Percentiles rank a stretch among this genome's conserved stretches.
Evolutionary conservation across 2,113 vertebrate genomes (phyloP).

Genomic region (Campylomormyrus tamandua): DNA sequence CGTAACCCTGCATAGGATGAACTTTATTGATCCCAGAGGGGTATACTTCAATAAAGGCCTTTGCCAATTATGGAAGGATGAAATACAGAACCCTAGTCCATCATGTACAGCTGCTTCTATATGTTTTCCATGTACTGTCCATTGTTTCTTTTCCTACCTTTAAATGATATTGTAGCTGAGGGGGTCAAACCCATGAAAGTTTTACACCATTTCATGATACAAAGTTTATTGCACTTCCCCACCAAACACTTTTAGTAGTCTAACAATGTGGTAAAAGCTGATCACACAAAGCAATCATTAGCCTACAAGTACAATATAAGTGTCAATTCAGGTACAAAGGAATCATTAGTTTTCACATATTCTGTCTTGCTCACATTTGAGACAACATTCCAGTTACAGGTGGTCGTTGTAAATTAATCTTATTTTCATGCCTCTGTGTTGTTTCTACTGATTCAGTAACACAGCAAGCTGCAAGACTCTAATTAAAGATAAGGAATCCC

Average conservation of each 20-base stretch:
- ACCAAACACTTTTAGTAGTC: not conserved
- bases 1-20: not conserved
- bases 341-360: no score
- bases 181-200: not conserved
- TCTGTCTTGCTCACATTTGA: no score
- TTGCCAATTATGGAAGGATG: not conserved
- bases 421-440: not conserved
- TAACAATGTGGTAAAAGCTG: not conserved
- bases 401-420: not conserved
- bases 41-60: not conserved
- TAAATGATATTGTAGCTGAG: not conserved
- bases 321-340: no score
- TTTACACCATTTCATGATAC: not conserved
- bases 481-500: not conserved
- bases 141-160: not conserved
- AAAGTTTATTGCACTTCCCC: not conserved
- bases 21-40: not conserved
- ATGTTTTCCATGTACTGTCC: not conserved
- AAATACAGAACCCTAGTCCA: not conserved
- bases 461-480: not conserved
- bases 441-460: not conserved
- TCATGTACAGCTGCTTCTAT: not conserved
- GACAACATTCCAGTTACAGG: no score
- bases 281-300: not conserved
- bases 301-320: no score